phyloP scores from a whole-genome alignment of 2,113 vertebrate genomes.

The Cyanoramphus novaezelandiae region DNA sequence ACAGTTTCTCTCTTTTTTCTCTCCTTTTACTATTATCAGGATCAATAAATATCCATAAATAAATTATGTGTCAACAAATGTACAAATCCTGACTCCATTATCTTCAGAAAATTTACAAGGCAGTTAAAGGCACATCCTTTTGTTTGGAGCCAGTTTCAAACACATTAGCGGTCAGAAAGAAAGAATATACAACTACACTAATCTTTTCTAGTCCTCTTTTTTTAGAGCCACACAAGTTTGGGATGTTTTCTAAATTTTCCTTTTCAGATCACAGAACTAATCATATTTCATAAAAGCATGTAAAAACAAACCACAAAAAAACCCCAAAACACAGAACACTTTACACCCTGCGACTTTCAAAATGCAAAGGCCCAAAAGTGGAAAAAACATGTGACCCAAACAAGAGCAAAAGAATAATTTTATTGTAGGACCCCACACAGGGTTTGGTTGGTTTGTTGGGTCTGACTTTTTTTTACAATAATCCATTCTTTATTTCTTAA shows the following conservation, averaged over 20 bases:
- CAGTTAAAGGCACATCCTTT: background rate
- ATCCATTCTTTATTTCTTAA: background rate
- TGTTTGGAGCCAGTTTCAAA: background rate
- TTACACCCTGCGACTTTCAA: background rate
- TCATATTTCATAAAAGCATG: background rate
- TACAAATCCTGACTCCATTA: background rate
- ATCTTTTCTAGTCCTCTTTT: background rate
- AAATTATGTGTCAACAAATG: background rate
- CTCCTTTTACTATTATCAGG: background rate
- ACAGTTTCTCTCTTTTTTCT: background rate
- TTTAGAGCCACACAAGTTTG: background rate
- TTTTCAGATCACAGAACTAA: background rate
- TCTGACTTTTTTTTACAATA: background rate
- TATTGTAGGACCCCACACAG: rapidly evolving
- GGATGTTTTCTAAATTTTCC: background rate
- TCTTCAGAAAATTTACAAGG: background rate
- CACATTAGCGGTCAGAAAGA: background rate
- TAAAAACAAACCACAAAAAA: background rate
- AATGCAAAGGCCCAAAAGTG: background rate
- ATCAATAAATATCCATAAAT: background rate
- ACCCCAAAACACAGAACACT: rapidly evolving
- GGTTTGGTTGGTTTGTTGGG: background rate
- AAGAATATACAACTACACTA: background rate
- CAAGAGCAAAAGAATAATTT: background rate
- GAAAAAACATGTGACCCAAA: background rate